phyloP scores from a whole-genome alignment of 1,140 invertebrate species.

The Mercenaria mercenaria region DNA sequence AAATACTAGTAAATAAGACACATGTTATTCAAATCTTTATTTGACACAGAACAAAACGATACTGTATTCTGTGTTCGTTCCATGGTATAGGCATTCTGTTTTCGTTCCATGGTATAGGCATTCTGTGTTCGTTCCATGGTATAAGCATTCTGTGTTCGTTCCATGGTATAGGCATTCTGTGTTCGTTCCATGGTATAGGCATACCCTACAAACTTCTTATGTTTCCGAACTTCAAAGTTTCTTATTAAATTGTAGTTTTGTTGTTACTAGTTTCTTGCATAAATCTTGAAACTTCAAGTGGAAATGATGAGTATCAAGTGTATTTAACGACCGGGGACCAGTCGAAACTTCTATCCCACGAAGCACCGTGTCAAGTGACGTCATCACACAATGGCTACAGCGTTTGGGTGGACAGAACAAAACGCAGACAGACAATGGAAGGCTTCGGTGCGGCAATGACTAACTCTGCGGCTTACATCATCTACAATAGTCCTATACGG shows the following conservation, averaged over 20 bases:
- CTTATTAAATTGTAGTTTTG: neutral
- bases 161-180: too few relatives aligned
- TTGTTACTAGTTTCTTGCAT: neutral
- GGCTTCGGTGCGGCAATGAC: slow-evolving; percentile 73
- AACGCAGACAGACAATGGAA: slow-evolving; percentile 65
- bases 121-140: too few relatives aligned
- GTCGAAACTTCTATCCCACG: slow-evolving; percentile 47
- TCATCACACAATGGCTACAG: neutral
- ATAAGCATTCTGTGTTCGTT: too few relatives aligned
- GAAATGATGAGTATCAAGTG: slow-evolving; percentile 53
- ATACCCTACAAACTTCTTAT: too few relatives aligned
- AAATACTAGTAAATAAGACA: too few relatives aligned
- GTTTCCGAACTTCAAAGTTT: too few relatives aligned
- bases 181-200: too few relatives aligned
- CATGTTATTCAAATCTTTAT: too few relatives aligned
- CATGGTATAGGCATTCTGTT: too few relatives aligned
- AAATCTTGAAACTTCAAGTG: neutral
- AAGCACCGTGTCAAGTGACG: neutral
- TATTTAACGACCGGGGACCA: slow-evolving; percentile 67
- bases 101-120: too few relatives aligned
- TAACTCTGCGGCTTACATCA: slow-evolving; percentile 72
- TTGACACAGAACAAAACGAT: too few relatives aligned
- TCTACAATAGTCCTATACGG: slow-evolving; percentile 67
- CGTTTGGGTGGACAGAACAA: slow-evolving; percentile 63
- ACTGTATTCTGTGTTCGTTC: too few relatives aligned